Base-by-base conservation (phyloP, 2,797 vertebrate species). In the Dallia pectoralis region DNA sequence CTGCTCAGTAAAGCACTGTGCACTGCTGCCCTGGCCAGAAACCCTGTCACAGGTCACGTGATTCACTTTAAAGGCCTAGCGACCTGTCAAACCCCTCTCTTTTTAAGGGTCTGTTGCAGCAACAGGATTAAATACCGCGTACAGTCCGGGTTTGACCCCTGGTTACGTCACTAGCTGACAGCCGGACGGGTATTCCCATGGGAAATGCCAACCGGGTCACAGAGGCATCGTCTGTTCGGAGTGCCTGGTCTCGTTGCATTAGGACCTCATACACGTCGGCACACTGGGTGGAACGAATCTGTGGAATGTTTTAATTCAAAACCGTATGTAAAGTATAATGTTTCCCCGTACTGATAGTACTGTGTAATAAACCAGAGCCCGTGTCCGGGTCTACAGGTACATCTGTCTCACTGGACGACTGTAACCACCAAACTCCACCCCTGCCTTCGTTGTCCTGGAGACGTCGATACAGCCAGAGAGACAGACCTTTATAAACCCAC, bases 21-120 rank as follows among this genome's bases (percentile, higher is more conserved):
- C 53, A 25, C 53, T 59, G 22, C 49, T 19, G 49, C 8, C 69
- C 19, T 27, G 65, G 51, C 62, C 66, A 51, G 11, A 12, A 11
- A 22, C n/a, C 8, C 72, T 82, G 64, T 77, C 79, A 87, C 75
- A 30, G 67, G 30, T 48, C 62, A 74, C 75, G 36, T 81, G 48
- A 69, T 73, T 48, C 56, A 32, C 69, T 67, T 73, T 62, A 53
- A 79, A 69, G 59, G 32, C 68, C 70, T 74, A 61, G 73, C 53
- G 29, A 61, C 66, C 30, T 56, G 68, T n/a, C 56, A 22, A 70
- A 70, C 40, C 29, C 25, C 22, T 62, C 1, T 40, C 5, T 5
- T 40, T 40, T 40, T 1, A 40, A 40, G 2, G 36, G 5, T 0
- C 36, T 40, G 1, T 4, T 40, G 36, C 9, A 40, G 5, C 36